Base-by-base conservation (phyloP, 2,888 invertebrate genomes). In the Euzophera pinguis region DNA sequence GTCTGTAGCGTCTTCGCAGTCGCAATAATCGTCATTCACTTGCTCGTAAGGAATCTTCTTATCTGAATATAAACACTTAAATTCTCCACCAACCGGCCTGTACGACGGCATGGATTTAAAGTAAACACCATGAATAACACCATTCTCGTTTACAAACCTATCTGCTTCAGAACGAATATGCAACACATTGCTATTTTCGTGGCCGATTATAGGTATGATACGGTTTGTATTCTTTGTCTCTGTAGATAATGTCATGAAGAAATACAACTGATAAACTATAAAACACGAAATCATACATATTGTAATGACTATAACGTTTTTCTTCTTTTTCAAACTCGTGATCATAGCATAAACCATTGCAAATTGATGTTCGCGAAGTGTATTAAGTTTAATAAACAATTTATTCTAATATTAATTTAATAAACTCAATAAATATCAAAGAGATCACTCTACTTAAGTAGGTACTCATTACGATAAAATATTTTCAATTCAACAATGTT, bases 21-120 rank as follows among this genome's bases (percentile, higher is more conserved):
- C 97, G 90, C 97, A 97, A 71, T 93, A 97, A 75, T 97, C 94
- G 80, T 97, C 97, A 73, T 97, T 97, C 1, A 97, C 69, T 47
- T 65, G 65, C 10, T 84, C 80, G 60, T 78, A 89, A 2, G 83
- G 75, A 57, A 90, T 83, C 32, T 49, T 65, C 56, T 82, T 75
- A 53, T 78, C 72, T 0, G 82, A 80, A 54, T 71, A 75, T 52
- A 84, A 75, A 73, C 91, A 91, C 59, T 75, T 81, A 61, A 91
- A 91, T 58, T 84, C 68, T 37, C 80, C 70, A 1, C 60, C 58
- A 59, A 84, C 72, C 34, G 90, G 84, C 62, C 84, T 70, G 64
- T 91, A 91, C 22, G 75, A 75, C 12, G 72, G 69, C 67, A 85
- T 77, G 22, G 81, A 71, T 17, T 72, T 64, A 49, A 68, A 76